phyloP scores from a whole-genome alignment of 2,888 invertebrate species.

The Scelioninae gen. 1 region DNA sequence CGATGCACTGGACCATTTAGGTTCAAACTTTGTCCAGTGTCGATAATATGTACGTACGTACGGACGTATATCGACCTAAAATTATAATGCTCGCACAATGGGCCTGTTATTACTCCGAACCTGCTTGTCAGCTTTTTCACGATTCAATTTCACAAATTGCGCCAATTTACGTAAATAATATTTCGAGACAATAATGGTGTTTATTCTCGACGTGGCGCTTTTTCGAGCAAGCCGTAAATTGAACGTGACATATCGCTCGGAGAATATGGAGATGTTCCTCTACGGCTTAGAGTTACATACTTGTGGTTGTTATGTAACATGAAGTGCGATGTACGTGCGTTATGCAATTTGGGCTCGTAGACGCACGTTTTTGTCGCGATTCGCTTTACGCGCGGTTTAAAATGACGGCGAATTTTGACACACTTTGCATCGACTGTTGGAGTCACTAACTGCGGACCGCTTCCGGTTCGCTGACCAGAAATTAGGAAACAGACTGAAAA shows the following conservation, averaged over 20 bases:
- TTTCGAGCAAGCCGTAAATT: constrained; percentile 61
- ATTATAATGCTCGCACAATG: constrained; percentile 43
- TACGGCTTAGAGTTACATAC: constrained; percentile 42
- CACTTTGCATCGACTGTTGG: background rate
- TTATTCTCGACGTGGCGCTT: constrained; percentile 56
- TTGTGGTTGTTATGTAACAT: constrained; percentile 51
- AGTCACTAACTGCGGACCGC: background rate
- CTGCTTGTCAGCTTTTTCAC: constrained; percentile 64
- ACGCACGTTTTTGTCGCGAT: constrained; percentile 18
- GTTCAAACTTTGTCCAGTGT: constrained; percentile 37
- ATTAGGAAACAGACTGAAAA: background rate
- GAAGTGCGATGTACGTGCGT: constrained; percentile 18
- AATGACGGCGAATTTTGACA: constrained; percentile 9
- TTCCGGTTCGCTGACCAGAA: constrained; percentile 6
- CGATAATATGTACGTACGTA: constrained; percentile 45
- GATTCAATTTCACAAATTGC: constrained; percentile 63
- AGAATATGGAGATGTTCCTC: constrained; percentile 60
- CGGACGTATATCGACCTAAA: constrained; percentile 31
- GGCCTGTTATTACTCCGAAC: constrained; percentile 63
- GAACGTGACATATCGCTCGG: constrained; percentile 52
- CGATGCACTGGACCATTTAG: constrained; percentile 26
- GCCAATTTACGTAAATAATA: constrained; percentile 56
- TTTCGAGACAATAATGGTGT: constrained; percentile 54
- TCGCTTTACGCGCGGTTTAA: constrained; percentile 10
- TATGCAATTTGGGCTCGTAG: constrained; percentile 50